Evolutionary conservation across 1,140 invertebrate genomes (phyloP).

Genomic region (Ephestia elutella): DNA sequence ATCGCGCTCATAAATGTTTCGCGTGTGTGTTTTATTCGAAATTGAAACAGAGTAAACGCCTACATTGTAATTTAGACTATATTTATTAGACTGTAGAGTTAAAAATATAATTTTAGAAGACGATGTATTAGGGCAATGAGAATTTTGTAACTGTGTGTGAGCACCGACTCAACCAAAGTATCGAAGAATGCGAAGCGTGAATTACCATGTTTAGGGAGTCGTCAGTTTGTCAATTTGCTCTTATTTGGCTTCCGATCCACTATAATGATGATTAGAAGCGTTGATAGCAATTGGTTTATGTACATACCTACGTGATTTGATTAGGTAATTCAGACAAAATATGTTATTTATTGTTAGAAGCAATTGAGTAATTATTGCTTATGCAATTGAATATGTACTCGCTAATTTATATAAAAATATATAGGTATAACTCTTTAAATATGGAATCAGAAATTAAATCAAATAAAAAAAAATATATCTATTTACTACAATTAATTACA

Average conservation of each 20-base stretch:
- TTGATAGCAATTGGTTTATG: neutral
- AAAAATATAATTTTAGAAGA: slow-evolving; percentile 22
- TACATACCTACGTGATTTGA: too few relatives aligned
- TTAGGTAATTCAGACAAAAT: too few relatives aligned
- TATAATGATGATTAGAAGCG: slow-evolving; percentile 1
- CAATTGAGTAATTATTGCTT: too few relatives aligned
- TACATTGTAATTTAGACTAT: slow-evolving; percentile 24
- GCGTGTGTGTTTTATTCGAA: slow-evolving; percentile 40
- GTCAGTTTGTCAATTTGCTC: slow-evolving; percentile 68
- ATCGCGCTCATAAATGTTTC: slow-evolving; percentile 50
- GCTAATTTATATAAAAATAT: too few relatives aligned
- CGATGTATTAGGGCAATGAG: slow-evolving; percentile 46
- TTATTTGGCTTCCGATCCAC: slow-evolving; percentile 45
- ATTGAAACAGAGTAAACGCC: slow-evolving; percentile 25
- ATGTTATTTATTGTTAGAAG: too few relatives aligned
- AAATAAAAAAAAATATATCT: too few relatives aligned
- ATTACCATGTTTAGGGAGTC: slow-evolving; percentile 69
- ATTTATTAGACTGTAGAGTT: neutral
- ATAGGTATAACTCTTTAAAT: too few relatives aligned
- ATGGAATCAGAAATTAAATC: too few relatives aligned
- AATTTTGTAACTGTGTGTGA: slow-evolving; percentile 53
- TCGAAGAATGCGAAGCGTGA: slow-evolving; percentile 71
- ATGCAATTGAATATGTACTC: too few relatives aligned
- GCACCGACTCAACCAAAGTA: slow-evolving; percentile 56
- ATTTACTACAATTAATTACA: too few relatives aligned